Base-by-base conservation (phyloP, 2,797 vertebrate species). In the Fistularia commersonii region DNA sequence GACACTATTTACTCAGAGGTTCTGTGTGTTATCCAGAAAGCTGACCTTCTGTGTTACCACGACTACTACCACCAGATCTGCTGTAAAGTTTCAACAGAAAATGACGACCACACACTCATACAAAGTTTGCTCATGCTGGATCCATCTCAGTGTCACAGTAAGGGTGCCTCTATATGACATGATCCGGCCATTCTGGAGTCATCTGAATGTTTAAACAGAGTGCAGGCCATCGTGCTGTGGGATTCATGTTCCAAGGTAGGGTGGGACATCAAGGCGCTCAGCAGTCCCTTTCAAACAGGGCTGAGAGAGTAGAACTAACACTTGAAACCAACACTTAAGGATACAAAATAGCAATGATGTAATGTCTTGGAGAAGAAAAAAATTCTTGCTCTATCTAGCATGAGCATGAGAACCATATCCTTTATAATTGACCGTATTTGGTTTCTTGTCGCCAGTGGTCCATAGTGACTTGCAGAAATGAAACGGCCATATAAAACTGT, bases 171-270 rank as follows among this genome's bases (percentile, higher is more conserved):
- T 69, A 35, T 61, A 68, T 66, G 71, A 76, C 66, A 80, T 45
- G 56, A 51, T 88, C 86, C 73, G 77, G 47, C 33, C 58, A 41
- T 77, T 68, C 69, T 87, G 66, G 87, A 80, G 68, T 88, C 77
- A 87, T 81, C 71, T 86, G 85, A 74, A 76, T 80, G 74, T 74
- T 79, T 84, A 84, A 81, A 81, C 85, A 61, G 74, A 84, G 77
- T 74, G 66, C 48, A 69, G 65, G 57, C 54, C 63, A 61, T 38
- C 31, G 13, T 42, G 56, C 54, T 0, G 49, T 48, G 43, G 67
- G 66, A 66, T 54, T 65, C 62, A 53, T 48, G 52, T 57, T 68
- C 33, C 45, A n/a, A 23, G 60, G 59, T 45, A 3, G 15, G 2
- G n/a, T 12, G 41, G 37, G 48, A 33, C 72, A 88, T 88, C 81